Evolutionary conservation across 2,797 vertebrate species (phyloP), one percentile per base, ranked within the genome.

Genomic region (Cetoscarus ocellatus): DNA sequence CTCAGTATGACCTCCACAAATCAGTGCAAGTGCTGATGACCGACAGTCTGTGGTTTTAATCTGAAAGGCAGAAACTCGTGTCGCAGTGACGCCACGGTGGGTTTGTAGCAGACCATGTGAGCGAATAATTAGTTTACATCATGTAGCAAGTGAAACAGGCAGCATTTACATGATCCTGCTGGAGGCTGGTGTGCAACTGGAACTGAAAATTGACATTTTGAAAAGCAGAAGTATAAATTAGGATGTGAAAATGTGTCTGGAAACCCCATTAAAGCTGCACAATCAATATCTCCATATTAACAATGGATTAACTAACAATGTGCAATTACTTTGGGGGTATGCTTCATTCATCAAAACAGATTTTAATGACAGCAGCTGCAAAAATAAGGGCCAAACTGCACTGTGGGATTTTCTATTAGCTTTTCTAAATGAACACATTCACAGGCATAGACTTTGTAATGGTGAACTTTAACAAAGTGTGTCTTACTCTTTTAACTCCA

Each of bases 1-100:
- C 59, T 47, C 48, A n/a, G 6, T 42, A 43, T 77, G 71, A 76
- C 69, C 66, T 70, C 50, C 15, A 61, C 36, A 38, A 52, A 67
- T 68, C 66, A 59, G 67, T 12, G 19, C 13, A 53, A 36, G 44
- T 43, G 57, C 58, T 58, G 61, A 55, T 61, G 54, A 59, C 45
- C 27, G 39, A 42, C 73, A 57, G 61, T 50, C 60, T 51, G 60
- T 10, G 51, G n/a, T 7, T 8, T 2, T 5, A 40, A 60, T 43
- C 14, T 12, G 39, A 9, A n/a, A 43, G 67, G 40, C 13, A 27
- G 27, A 27, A 13, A 48, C 36, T 45, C 42, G 27, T 18, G 56
- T 63, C 50, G 11, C 45, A 5, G 13, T 40, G 50, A n/a, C 1
- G 11, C 17, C 34, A 12, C 44, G 51, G 40, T 58, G 49, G 6